These are phyloP conservation scores for Glossophaga mutica DNA, from an alignment of 2,797 vertebrate species.

Conservation along the genomic window DNA sequence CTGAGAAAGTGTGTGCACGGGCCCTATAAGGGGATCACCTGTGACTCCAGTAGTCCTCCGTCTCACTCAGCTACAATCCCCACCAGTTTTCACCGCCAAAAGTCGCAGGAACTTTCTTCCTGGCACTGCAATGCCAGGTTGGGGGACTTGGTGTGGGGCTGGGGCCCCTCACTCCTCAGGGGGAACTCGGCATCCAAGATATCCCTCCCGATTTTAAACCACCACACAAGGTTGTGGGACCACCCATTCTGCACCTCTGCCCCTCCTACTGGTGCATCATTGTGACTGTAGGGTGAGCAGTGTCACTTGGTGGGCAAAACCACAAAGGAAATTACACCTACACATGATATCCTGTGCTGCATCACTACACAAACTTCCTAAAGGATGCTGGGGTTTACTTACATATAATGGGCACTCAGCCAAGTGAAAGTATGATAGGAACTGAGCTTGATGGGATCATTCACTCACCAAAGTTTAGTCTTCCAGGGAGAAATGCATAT, in stretches of 20 bases:
- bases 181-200: neutral
- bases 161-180: neutral
- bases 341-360: neutral
- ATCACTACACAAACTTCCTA: neutral
- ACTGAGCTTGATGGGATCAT: neutral
- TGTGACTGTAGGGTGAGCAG: neutral
- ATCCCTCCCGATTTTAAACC: neutral
- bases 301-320: neutral
- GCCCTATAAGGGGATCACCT: neutral
- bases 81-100: neutral
- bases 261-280: neutral
- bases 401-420: neutral
- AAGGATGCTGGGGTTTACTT: neutral
- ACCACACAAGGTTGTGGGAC: neutral
- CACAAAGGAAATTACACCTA: neutral
- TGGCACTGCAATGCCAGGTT: neutral
- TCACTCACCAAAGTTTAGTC: neutral
- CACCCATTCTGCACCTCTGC: neutral
- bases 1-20: neutral
- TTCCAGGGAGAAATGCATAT: neutral
- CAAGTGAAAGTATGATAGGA: neutral
- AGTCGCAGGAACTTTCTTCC: neutral
- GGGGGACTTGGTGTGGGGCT: neutral
- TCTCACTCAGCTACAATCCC: neutral
- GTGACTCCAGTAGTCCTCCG: neutral